Conservation (phyloP, 2,888 invertebrate species). For the Hetaerina titia region DNA sequence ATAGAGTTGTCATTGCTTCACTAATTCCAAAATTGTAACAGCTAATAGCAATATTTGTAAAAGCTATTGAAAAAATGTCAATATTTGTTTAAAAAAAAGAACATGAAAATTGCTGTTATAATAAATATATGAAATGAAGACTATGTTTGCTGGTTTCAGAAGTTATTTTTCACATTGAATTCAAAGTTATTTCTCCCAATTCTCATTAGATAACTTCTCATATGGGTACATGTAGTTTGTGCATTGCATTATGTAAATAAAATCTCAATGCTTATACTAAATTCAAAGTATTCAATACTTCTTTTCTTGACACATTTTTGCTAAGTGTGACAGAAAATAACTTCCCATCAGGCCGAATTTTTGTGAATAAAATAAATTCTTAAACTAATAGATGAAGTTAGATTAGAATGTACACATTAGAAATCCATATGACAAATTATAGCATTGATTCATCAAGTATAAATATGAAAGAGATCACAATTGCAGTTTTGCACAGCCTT, state of each 20-base stretch:
- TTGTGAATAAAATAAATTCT: not conserved
- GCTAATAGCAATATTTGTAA: too few relatives aligned
- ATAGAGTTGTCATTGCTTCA: too few relatives aligned
- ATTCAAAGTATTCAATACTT: not conserved
- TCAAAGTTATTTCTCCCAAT: not conserved
- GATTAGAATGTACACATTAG: not conserved
- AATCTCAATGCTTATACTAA: not conserved
- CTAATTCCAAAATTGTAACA: too few relatives aligned
- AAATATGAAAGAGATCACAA: not conserved
- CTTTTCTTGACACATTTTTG: not conserved
- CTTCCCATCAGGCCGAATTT: not conserved
- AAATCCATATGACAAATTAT: not conserved
- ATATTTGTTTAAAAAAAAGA: not conserved
- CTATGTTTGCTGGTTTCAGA: not conserved
- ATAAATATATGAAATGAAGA: not conserved
- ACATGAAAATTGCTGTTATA: not conserved
- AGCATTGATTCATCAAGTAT: not conserved
- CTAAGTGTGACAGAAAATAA: not conserved
- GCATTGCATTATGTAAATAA: not conserved
- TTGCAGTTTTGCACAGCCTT: not conserved
- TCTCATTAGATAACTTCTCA: not conserved
- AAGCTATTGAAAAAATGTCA: not conserved
- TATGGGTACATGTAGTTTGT: not conserved
- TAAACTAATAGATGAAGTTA: not conserved
- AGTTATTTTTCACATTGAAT: not conserved